Conservation (phyloP, 2,113 vertebrate genomes). For the Pseudorasbora parva region DNA sequence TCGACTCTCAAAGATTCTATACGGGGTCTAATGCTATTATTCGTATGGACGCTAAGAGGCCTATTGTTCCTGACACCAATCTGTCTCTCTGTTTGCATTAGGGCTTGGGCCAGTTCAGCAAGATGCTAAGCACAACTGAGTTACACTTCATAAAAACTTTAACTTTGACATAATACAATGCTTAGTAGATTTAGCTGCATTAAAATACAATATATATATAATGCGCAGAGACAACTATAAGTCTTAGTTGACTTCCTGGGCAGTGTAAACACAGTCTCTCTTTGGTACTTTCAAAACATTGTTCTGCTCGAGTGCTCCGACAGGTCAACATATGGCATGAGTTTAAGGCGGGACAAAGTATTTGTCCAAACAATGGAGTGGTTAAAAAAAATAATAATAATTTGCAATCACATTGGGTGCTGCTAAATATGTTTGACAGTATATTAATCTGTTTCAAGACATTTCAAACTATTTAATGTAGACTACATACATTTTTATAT, state of each 20-base stretch:
- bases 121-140: neutral
- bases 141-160: neutral
- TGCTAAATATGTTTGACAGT: neutral
- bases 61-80: constrained; percentile 49
- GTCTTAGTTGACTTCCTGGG: neutral
- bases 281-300: neutral
- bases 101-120: constrained; percentile 34
- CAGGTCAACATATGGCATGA: constrained; percentile 24
- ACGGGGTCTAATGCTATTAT: constrained; percentile 26
- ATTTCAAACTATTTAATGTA: neutral
- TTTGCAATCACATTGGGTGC: neutral
- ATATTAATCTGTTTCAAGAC: neutral
- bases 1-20: neutral
- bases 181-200: neutral
- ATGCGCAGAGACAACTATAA: neutral
- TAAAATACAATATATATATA: neutral
- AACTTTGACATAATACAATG: neutral
- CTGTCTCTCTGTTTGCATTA: constrained; percentile 36
- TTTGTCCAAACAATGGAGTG: neutral
- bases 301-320: constrained; percentile 19
- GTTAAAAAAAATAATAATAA: neutral
- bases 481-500: neutral
- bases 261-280: constrained; percentile 7
- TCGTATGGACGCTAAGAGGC: constrained; percentile 27
- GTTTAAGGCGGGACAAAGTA: constrained; percentile 16